Percentiles rank a stretch among this genome's conserved stretches.
Conservation (phyloP, 2,888 invertebrate species). For the Hyposoter didymator region DNA sequence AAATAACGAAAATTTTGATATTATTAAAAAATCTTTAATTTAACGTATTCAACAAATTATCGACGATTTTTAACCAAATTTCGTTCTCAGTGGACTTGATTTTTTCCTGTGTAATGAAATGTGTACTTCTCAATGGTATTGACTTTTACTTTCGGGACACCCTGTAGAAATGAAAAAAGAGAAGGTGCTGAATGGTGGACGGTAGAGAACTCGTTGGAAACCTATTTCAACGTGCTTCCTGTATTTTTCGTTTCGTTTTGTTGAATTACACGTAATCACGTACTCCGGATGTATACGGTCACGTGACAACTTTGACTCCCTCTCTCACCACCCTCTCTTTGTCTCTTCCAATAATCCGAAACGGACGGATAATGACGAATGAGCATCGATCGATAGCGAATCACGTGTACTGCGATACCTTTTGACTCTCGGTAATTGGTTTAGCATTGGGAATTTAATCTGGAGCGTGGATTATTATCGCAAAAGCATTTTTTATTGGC, state of each 20-base stretch:
- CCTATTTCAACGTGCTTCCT: slow-evolving; percentile 15
- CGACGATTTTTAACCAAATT: no score
- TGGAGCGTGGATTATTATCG: neutral
- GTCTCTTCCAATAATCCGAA: neutral
- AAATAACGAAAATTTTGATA: no score
- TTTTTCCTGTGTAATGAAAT: no score
- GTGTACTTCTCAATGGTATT: no score
- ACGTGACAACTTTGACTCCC: neutral
- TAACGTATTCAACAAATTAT: no score
- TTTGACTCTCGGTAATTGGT: neutral
- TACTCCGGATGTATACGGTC: no score
- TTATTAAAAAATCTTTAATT: no score
- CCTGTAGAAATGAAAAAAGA: neutral
- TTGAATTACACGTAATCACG: neutral
- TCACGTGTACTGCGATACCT: neutral
- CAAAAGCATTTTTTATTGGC: neutral
- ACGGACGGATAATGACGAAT: neutral
- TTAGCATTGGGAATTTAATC: neutral
- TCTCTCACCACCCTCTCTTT: neutral
- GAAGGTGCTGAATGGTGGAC: neutral
- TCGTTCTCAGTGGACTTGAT: no score
- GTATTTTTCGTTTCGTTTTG: neutral
- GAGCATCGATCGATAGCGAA: neutral
- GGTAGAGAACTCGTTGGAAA: slow-evolving; percentile 11
- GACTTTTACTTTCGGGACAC: neutral